Evolutionary conservation across 35 echinoderm and acorn worm species (phyloP).

Genomic region (Antedon bifida): DNA sequence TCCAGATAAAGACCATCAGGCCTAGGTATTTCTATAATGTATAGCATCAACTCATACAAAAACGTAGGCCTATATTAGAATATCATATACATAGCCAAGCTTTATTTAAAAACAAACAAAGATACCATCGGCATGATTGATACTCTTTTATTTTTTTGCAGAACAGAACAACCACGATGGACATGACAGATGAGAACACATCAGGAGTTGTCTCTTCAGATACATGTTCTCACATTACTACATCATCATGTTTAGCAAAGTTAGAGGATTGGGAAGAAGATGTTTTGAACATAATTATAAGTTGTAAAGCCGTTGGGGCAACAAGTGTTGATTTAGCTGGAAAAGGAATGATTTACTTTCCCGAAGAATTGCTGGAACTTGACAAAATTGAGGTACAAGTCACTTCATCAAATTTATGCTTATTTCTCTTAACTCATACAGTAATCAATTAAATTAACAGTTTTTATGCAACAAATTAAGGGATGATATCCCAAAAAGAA

Average conservation of each 20-base stretch:
- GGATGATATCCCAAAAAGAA: too few relatives aligned
- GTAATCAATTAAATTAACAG: too few relatives aligned
- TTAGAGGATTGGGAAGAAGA: neutral
- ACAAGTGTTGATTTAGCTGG: neutral
- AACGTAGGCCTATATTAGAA: too few relatives aligned
- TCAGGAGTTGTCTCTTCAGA: neutral
- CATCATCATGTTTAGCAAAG: neutral
- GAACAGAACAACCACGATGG: neutral
- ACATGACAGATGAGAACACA: neutral
- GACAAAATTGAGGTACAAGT: slow-evolving; percentile 1
- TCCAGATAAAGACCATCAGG: too few relatives aligned
- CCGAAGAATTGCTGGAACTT: slow-evolving; percentile 5
- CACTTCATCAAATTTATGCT: neutral
- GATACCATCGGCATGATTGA: too few relatives aligned
- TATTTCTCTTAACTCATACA: too few relatives aligned
- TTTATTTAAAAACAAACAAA: too few relatives aligned
- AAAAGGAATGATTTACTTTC: neutral
- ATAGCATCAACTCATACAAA: too few relatives aligned
- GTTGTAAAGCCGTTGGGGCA: neutral
- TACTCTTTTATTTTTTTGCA: neutral
- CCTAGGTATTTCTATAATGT: too few relatives aligned
- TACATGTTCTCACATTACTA: neutral
- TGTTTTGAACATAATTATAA: neutral
- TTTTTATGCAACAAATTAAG: too few relatives aligned
- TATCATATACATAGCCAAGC: too few relatives aligned